These are phyloP conservation scores for Spinibarbus caldwelli DNA, from an alignment of 2,797 vertebrate species.

Conservation along the genomic window DNA sequence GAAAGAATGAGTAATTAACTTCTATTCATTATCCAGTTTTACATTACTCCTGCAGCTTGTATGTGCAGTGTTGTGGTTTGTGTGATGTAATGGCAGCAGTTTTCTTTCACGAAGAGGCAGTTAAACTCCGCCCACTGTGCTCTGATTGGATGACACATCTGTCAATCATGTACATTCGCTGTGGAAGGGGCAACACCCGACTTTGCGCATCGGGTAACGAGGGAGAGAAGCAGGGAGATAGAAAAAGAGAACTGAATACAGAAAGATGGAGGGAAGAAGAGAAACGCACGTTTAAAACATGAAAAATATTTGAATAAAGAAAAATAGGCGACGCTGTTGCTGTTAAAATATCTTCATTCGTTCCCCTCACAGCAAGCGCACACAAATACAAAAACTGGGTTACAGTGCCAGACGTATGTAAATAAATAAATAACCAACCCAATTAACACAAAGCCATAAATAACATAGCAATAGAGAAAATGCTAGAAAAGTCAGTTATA, in stretches of 20 bases:
- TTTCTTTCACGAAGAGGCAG: slow-evolving; percentile 54
- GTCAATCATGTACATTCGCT: slow-evolving; percentile 66
- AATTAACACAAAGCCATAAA: neutral
- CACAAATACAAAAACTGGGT: slow-evolving; percentile 27
- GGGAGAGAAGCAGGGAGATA: slow-evolving; percentile 49
- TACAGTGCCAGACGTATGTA: neutral
- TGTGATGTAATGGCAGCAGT: slow-evolving; percentile 20
- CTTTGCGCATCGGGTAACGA: slow-evolving; percentile 80
- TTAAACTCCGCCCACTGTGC: slow-evolving; percentile 45
- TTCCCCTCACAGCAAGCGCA: neutral
- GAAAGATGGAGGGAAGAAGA: neutral
- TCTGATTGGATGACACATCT: slow-evolving; percentile 69
- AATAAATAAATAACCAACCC: slow-evolving; percentile 16
- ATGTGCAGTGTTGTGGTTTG: neutral
- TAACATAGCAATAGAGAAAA: neutral
- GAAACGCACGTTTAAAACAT: neutral
- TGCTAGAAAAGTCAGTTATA: neutral
- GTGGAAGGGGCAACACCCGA: slow-evolving; percentile 79
- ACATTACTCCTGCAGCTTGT: neutral
- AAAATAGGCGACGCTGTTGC: neutral
- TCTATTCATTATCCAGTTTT: neutral
- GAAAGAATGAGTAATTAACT: neutral
- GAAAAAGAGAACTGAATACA: neutral
- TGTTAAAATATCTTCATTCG: neutral
- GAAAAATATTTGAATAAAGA: neutral